A percentile compares a stretch with the other conserved stretches of the same genome.
Conservation (phyloP, 1,140 invertebrate species). For the Drosophila truncata region DNA sequence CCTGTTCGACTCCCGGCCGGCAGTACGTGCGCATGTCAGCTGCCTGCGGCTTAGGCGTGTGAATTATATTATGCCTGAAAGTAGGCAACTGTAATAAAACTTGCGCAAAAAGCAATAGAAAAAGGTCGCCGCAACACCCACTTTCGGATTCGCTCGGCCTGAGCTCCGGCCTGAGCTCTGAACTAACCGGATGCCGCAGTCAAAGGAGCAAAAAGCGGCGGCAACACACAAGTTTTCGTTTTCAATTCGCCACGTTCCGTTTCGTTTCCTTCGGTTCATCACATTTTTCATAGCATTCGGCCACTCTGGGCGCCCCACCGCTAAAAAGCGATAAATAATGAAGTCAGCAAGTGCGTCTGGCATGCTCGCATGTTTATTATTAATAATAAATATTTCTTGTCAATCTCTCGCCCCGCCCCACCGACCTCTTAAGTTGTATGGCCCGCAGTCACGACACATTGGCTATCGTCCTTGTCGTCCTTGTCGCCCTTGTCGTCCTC, state of each 20-base stretch:
- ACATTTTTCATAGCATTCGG: conserved; percentile 41
- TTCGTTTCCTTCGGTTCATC: conserved; percentile 29
- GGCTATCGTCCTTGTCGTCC: conserved; percentile 35
- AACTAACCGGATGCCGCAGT: conserved; percentile 56
- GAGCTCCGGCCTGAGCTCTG: conserved; percentile 9
- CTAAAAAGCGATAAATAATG: conserved; percentile 82
- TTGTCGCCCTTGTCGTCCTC: conserved; percentile 17
- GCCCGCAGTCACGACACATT: conserved; percentile 60
- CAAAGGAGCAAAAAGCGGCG: conserved; percentile 42
- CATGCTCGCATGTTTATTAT: conserved; percentile 81
- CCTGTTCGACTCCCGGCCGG: conserved; percentile 26
- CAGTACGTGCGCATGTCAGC: conserved; percentile 78
- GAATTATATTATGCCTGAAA: conserved; percentile 80
- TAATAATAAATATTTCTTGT: conserved; percentile 83
- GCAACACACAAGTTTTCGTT: conserved; percentile 34
- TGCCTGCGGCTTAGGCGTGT: conserved; percentile 79
- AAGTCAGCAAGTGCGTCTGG: conserved; percentile 79
- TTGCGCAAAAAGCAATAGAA: conserved; percentile 68
- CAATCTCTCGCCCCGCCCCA: conserved; percentile 56
- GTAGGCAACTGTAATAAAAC: conserved; percentile 80
- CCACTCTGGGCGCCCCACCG: not conserved
- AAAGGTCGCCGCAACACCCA: conserved; percentile 21
- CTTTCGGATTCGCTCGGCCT: not conserved
- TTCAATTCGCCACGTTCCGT: conserved; percentile 13
- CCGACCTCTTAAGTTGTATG: conserved; percentile 70